Conservation (phyloP, 92 coral and sea anemone genomes). For the Parazoanthus darwini region DNA sequence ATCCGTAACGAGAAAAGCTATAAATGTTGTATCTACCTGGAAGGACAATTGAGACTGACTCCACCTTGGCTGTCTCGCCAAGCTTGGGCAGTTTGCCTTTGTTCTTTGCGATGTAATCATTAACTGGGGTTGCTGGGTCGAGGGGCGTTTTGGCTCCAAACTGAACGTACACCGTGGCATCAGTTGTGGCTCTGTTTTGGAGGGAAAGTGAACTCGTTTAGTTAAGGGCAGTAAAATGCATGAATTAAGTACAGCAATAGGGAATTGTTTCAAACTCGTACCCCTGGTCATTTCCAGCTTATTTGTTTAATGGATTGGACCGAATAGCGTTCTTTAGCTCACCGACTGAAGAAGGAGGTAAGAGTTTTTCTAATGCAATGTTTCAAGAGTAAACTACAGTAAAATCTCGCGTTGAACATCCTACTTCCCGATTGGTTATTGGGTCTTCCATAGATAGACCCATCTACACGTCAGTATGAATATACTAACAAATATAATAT, state of each 20-base stretch:
- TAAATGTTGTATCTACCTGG: slow-evolving; percentile 59
- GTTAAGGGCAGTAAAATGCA: not conserved
- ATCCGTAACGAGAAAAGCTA: not conserved
- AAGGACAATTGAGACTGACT: slow-evolving; percentile 64
- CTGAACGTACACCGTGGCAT: slow-evolving; percentile 47
- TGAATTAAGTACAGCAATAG: not conserved
- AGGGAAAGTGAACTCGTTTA: not conserved
- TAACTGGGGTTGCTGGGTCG: slow-evolving; percentile 60
- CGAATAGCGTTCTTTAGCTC: too few relatives aligned
- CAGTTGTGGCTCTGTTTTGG: slow-evolving; percentile 28
- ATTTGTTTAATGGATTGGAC: too few relatives aligned
- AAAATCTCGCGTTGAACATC: too few relatives aligned
- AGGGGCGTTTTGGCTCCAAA: slow-evolving; percentile 58
- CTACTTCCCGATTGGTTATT: too few relatives aligned
- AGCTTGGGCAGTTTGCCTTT: slow-evolving; percentile 65
- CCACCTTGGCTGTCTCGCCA: slow-evolving; percentile 49
- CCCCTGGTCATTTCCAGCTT: too few relatives aligned
- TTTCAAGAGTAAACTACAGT: too few relatives aligned
- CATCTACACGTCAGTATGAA: too few relatives aligned
- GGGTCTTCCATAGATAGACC: too few relatives aligned
- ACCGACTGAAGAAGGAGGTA: too few relatives aligned
- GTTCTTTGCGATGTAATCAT: slow-evolving; percentile 58
- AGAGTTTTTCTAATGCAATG: too few relatives aligned
- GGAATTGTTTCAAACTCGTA: not conserved
- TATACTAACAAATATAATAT: too few relatives aligned